Evolutionary conservation across 1,140 invertebrate genomes (phyloP), one percentile per base, ranked within the genome.

Genomic region (Drosophila sproati): DNA sequence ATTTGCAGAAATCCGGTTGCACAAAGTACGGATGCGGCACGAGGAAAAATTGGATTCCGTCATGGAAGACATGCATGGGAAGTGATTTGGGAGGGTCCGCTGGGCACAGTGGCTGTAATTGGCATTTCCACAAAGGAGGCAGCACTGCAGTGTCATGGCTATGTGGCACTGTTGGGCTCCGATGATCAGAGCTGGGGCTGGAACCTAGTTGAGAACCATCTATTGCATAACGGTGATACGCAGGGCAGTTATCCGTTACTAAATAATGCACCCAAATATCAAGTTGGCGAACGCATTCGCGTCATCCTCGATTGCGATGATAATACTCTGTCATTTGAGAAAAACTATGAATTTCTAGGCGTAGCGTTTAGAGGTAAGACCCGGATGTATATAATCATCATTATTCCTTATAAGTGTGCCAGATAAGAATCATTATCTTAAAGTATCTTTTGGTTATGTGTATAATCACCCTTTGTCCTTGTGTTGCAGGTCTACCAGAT

Each of bases 181-280:
- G 98, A 99, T 94, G 97, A 98, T 91, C 96, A 99, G 93, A 99
- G 98, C 82, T 99, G 98, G 98, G 98, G 98, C 3, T 99, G 98
- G 98, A 99, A 99, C 95, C 94, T 99, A 68, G 98, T 99, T 12
- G 98, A 99, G 93, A 99, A 99, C 94, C 96, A 97, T 94, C 95
- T 99, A 52, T 93, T 99, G 78, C 98, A 99, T 92, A 99, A 99
- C 95, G 98, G 98, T 55, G 97, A 99, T 93, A 96, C 96, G 75
- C 96, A 98, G 93, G 98, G 98, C 69, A 98, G 97, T 93, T 99
- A 99, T 94, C 98, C 98, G 34, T 93, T 98, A 32, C 93, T 99
- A 66, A 99, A 99, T 93, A 99, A 99, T 95, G 97, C 98, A 75
- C 98, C 98, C 37, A 99, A 98, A 94, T 99, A 99, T 94, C 98